Conservation (phyloP, 2,797 vertebrate species). For the Spondyliosoma cantharus region DNA sequence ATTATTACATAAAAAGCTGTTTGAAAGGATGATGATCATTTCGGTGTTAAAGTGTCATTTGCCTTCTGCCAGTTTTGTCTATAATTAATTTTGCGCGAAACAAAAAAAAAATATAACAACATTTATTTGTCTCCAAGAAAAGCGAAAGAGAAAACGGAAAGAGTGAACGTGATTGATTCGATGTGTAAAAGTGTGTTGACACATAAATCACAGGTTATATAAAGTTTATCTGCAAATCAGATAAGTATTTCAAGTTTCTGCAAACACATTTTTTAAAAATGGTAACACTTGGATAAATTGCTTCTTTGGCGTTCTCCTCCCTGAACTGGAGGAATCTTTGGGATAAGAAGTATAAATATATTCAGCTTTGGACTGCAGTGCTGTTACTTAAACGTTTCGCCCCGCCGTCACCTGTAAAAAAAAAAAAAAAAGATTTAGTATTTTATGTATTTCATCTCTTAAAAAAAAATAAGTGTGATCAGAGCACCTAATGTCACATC, state of each 20-base stretch:
- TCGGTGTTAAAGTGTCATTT: not conserved
- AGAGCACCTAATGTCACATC: not conserved
- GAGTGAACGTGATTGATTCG: slow-evolving; percentile 4
- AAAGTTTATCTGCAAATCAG: slow-evolving; percentile 33
- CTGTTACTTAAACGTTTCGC: not conserved
- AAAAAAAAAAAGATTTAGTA: no score
- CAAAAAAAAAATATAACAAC: not conserved
- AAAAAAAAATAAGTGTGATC: not conserved
- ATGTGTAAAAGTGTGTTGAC: slow-evolving; percentile 16
- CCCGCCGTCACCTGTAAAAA: not conserved
- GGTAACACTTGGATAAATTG: not conserved
- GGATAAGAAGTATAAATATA: slow-evolving; percentile 13
- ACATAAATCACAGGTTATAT: slow-evolving; percentile 28
- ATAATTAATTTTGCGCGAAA: not conserved
- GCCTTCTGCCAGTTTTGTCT: not conserved
- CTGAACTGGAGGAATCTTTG: not conserved
- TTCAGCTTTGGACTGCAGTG: not conserved
- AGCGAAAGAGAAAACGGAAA: not conserved
- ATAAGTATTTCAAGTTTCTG: slow-evolving; percentile 15
- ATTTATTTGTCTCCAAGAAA: not conserved
- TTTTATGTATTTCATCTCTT: not conserved
- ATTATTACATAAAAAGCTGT: not conserved
- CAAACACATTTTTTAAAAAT: slow-evolving; percentile 20
- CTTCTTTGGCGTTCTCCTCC: not conserved
- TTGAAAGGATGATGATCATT: not conserved